Evolutionary conservation across 2,888 invertebrate species (phyloP), one percentile per base, ranked within the genome.

Genomic region (Nemotelus pantherinus): DNA sequence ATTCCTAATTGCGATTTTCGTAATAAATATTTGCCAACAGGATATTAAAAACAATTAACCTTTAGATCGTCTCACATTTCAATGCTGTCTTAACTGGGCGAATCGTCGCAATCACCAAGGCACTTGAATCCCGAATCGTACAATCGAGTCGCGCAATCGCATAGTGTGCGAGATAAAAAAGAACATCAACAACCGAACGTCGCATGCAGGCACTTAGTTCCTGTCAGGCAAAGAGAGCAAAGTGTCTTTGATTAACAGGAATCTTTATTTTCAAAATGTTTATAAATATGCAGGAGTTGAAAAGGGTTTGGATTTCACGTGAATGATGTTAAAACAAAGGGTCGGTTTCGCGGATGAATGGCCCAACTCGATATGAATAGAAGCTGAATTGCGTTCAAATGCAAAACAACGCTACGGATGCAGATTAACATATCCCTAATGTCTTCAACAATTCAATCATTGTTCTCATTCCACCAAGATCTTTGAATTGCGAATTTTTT

Each of bases 1-100:
- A 44, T 57, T 72, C 76, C 76, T 79, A 79, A 79, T 79, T 77
- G 77, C 58, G 63, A 65, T 67, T 68, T 75, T 72, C 77, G 68
- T 79, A 0, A 25, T 25, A 79, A 79, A 79, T 79, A 79, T 79
- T 79, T 79, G 76, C 76, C 77, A 70, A 79, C 77, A 77, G 77
- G 77, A 79, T 79, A 79, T 77, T 75, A 77, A 79, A 76, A 79
- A 79, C 79, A 79, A 79, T 79, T 79, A 79, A 79, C 77, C 77
- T 79, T 79, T 79, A 65, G 79, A 77, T 79, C 77, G 76, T 79
- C 68, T 79, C 76, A 57, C 77, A 77, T 68, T 74, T 58, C 44
- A 72, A 72, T 44, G 67, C 67, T 25, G 41, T 25, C 3, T 41
- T 41, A 25, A 57, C 10, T 25, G 10, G 53, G 10, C n/a, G 25